These are phyloP conservation scores for Holacanthus passer DNA, from an alignment of 2,113 vertebrate genomes.

Conservation along the genomic window DNA sequence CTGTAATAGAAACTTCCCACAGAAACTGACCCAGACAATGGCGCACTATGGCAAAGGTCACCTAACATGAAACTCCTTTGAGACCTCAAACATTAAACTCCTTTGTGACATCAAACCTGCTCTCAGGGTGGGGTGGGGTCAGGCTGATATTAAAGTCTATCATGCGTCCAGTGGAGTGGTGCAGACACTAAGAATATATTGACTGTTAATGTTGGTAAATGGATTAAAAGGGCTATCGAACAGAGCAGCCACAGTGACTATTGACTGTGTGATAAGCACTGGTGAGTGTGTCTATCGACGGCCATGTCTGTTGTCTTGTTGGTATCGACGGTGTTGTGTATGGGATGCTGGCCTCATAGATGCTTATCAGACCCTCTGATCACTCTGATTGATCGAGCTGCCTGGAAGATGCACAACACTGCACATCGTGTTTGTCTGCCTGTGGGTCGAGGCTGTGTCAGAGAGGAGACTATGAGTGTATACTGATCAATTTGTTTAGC, in stretches of 20 bases:
- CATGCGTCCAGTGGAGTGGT: not conserved
- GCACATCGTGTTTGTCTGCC: not conserved
- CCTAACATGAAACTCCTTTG: constrained; percentile 57
- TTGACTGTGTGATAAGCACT: constrained; percentile 76
- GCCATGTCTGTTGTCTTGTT: constrained; percentile 74
- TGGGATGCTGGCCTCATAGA: constrained; percentile 46
- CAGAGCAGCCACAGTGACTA: constrained; percentile 59
- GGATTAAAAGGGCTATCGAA: constrained; percentile 64
- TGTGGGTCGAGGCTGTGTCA: not conserved
- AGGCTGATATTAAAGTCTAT: constrained; percentile 47
- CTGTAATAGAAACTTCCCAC: constrained; percentile 75
- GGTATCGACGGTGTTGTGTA: constrained; percentile 62
- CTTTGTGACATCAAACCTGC: constrained; percentile 35
- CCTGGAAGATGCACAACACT: constrained; percentile 39
- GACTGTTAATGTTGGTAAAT: constrained; percentile 61
- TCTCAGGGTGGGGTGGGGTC: not conserved
- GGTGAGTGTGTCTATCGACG: constrained; percentile 70
- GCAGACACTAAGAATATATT: constrained; percentile 24
- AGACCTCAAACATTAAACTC: constrained; percentile 62
- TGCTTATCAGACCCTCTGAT: constrained; percentile 69
- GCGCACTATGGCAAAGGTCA: constrained; percentile 70
- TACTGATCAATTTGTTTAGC: constrained; percentile 12
- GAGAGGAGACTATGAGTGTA: not conserved
- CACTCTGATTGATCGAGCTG: constrained; percentile 63
- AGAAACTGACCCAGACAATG: constrained; percentile 61